Base-by-base conservation (phyloP, 2,888 invertebrate species). In the Dolomedes plantarius region DNA sequence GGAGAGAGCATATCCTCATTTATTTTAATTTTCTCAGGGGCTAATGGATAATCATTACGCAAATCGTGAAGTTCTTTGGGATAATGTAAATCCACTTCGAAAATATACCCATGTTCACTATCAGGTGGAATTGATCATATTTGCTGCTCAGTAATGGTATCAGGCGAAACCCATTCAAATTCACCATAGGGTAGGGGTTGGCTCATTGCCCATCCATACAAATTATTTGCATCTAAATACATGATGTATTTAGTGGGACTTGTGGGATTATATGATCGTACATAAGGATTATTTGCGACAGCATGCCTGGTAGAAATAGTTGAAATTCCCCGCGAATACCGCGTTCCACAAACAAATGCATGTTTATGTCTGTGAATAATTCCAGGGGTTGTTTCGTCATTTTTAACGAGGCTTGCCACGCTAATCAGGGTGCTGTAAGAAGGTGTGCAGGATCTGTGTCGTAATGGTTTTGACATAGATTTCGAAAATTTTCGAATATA, bases 401-500 rank as follows among this genome's bases (percentile, higher is more conserved):
- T 80, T 90, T 90, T 28, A 91, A 41, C 88, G 87, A 89, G 27
- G 90, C 89, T 88, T 90, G 89, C 90, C 90, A 91, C 32, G 89
- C 88, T 39, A 91, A 87, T 27, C 89, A 89, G 3, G 90, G 90
- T 67, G 87, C 75, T 7, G 90, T 89, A 68, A 86, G 89, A 82
- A 90, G 90, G 41, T 75, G 74, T 32, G 19, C 11, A 7, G 90
- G 89, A 88, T 90, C 90, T 32, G 90, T 79, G 29, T 88, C 77
- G 82, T 90, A 90, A 29, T 87, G 74, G 11, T 78, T 16, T 6
- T 89, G 29, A 87, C 89, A 87, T 31, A 89, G 71, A 19, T 88
- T 82, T 86, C 90, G 85, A 78, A 90, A 90, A 28, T 78, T 89
- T 77, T 91, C 89, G 89, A 90, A 91, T 19, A 90, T 89, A 88